Evolutionary conservation across 1,140 invertebrate genomes (phyloP).

Genomic region (Drosophila elegans): DNA sequence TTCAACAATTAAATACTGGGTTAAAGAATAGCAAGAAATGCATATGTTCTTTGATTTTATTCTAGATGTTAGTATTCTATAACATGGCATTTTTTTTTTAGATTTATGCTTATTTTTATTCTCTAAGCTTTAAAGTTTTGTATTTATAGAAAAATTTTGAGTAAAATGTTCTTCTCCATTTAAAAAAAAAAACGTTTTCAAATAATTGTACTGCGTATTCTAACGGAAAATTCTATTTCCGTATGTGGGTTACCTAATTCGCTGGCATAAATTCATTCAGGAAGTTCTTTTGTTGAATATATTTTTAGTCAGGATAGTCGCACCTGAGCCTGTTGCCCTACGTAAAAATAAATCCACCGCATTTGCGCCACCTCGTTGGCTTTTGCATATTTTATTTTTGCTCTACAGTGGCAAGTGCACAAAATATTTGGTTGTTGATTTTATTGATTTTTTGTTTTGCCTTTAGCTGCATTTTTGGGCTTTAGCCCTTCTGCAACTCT

Average conservation of each 20-base stretch:
- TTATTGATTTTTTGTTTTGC: constrained; percentile 68
- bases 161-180: no score
- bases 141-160: no score
- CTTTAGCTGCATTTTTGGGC: constrained; percentile 14
- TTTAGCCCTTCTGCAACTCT: constrained; percentile 35
- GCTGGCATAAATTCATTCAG: constrained; percentile 26
- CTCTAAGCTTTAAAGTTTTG: no score
- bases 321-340: constrained; percentile 56
- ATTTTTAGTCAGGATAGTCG: constrained; percentile 27
- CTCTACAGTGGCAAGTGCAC: constrained; percentile 50
- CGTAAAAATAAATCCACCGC: constrained; percentile 80
- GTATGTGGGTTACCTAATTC: constrained; percentile 16
- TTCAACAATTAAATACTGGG: constrained; percentile 1
- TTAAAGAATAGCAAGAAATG: neutral
- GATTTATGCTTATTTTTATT: no score
- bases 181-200: no score
- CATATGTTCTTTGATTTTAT: constrained; percentile 12
- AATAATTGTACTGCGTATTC: neutral
- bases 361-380: constrained; percentile 73
- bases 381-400: constrained; percentile 78
- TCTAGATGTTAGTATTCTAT: no score
- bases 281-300: constrained; percentile 29
- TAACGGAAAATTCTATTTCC: constrained; percentile 12
- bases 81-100: no score
- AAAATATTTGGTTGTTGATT: constrained; percentile 72